phyloP scores from a whole-genome alignment of 2,888 invertebrate species.

The Drosophila flavopinicola region DNA sequence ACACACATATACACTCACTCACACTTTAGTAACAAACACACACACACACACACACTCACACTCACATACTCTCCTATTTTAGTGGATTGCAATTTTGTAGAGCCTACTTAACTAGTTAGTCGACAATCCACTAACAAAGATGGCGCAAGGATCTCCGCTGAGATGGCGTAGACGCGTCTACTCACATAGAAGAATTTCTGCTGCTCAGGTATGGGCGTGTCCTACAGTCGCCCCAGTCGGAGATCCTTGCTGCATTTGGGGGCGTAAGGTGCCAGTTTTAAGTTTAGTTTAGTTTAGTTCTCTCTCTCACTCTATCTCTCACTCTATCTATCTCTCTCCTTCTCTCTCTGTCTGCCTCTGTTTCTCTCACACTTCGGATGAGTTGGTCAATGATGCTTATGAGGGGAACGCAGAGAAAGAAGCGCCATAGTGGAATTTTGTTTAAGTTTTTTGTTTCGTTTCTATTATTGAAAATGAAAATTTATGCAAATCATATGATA shows the following conservation, averaged over 20 bases:
- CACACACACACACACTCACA: conserved; percentile 21
- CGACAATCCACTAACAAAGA: conserved; percentile 12
- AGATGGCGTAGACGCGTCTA: conserved; percentile 51
- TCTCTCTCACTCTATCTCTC: conserved; percentile 38
- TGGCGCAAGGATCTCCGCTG: conserved; percentile 14
- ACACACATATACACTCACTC: conserved; percentile 26
- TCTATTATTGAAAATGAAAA: conserved; percentile 73
- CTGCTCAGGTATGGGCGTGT: conserved; percentile 75
- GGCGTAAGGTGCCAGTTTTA: conserved; percentile 45
- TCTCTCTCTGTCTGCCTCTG: conserved; percentile 9
- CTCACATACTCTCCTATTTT: conserved; percentile 35
- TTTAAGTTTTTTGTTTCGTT: conserved; percentile 80
- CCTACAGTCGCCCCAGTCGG: conserved; percentile 17
- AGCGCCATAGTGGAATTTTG: conserved; percentile 79
- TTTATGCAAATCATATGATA: conserved; percentile 70
- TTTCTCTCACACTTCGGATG: conserved; percentile 12
- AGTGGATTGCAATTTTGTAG: conserved; percentile 18
- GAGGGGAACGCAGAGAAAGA: conserved; percentile 26
- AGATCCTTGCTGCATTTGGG: conserved; percentile 31
- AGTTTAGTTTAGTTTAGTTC: conserved; percentile 51
- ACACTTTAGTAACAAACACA: conserved; percentile 40
- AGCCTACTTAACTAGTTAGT: conserved; percentile 16
- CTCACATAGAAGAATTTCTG: conserved; percentile 76
- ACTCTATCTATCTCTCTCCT: conserved; percentile 31
- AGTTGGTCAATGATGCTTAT: conserved; percentile 14